Percentiles rank a stretch among this genome's conserved stretches.
Evolutionary conservation across 2,888 invertebrate species (phyloP).

Genomic region (Patella depressa): DNA sequence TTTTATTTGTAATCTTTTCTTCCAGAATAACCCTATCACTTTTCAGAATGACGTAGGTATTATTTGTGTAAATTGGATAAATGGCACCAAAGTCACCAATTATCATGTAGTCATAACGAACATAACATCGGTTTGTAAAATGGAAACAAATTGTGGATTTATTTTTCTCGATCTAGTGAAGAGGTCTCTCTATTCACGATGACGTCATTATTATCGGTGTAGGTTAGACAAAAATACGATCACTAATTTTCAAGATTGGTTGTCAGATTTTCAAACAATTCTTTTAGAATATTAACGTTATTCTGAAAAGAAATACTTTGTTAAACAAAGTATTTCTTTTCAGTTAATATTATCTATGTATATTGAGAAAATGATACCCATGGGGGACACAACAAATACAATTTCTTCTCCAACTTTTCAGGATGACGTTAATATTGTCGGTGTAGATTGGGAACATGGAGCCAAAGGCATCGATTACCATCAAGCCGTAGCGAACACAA

Average conservation of each 20-base stretch:
- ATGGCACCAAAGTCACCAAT: not conserved
- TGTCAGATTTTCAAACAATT: too few species aligned
- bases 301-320: too few species aligned
- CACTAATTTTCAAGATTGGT: too few species aligned
- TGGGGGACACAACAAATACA: not conserved
- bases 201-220: too few species aligned
- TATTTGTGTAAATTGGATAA: not conserved
- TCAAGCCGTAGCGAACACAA: not conserved
- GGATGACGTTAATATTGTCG: not conserved
- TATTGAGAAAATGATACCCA: not conserved
- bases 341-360: not conserved
- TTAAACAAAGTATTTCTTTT: too few species aligned
- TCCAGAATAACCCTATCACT: not conserved
- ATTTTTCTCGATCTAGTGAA: too few species aligned
- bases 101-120: not conserved
- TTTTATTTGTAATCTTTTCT: too few species aligned
- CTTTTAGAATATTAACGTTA: too few species aligned
- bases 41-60: not conserved
- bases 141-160: not conserved
- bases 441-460: not conserved
- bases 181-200: too few species aligned
- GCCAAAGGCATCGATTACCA: not conserved
- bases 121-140: not conserved
- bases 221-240: too few species aligned
- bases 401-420: not conserved